A percentile compares a stretch with the other conserved stretches of the same genome.
Conservation (phyloP, 1,140 invertebrate genomes). For the Micrasema longulum region DNA sequence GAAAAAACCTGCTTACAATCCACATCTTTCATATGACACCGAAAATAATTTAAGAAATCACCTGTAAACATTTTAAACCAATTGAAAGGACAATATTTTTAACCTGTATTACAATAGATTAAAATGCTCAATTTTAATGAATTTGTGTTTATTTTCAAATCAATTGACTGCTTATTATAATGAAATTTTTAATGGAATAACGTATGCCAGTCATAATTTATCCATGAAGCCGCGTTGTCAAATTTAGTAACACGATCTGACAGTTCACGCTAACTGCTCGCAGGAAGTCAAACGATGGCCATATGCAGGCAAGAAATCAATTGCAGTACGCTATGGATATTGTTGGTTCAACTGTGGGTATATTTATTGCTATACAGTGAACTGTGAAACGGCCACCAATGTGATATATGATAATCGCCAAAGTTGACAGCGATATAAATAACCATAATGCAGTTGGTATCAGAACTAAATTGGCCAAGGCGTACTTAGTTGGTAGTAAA, state of each 20-base stretch:
- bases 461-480: conserved; percentile 17
- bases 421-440: conserved; percentile 49
- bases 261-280: conserved; percentile 7
- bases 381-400: conserved; percentile 25
- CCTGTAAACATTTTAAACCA: too few species aligned
- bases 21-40: too few species aligned
- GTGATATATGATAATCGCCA: conserved; percentile 45
- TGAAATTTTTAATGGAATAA: too few species aligned
- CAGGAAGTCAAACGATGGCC: conserved; percentile 21
- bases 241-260: not conserved
- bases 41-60: too few species aligned
- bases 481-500: not conserved
- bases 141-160: too few species aligned
- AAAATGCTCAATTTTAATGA: too few species aligned
- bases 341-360: conserved; percentile 9
- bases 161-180: too few species aligned
- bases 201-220: too few species aligned
- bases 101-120: too few species aligned
- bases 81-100: too few species aligned
- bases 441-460: conserved; percentile 42
- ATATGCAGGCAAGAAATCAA: conserved; percentile 43
- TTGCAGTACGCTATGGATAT: conserved; percentile 47
- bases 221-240: too few species aligned
- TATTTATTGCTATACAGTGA: conserved; percentile 40
- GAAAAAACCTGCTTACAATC: too few species aligned